These are phyloP conservation scores for Prolemur simus DNA, from an alignment of 2,113 vertebrate genomes.

Conservation along the genomic window DNA sequence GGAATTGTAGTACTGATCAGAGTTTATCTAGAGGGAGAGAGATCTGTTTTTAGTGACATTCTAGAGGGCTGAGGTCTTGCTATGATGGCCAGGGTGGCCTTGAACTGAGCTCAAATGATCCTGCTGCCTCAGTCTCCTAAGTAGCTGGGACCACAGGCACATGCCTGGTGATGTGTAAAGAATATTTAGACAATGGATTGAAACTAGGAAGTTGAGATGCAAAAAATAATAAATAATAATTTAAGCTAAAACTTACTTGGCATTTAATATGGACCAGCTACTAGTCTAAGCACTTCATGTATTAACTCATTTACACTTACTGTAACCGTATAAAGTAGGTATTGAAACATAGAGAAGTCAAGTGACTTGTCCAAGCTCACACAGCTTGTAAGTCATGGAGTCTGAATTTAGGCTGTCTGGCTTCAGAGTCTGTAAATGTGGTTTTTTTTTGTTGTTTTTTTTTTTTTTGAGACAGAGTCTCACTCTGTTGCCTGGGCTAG, in stretches of 20 bases:
- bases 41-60: not conserved
- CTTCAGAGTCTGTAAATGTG: not conserved
- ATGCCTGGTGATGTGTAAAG: not conserved
- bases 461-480: too few relatives aligned
- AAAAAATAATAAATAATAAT: not conserved
- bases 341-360: not conserved
- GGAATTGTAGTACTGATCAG: not conserved
- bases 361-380: not conserved
- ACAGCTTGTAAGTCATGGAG: not conserved
- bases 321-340: not conserved
- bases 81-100: too few relatives aligned
- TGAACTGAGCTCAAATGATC: too few relatives aligned
- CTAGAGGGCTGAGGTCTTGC: not conserved
- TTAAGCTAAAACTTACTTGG: not conserved
- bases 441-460: too few relatives aligned
- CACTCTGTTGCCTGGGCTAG: too few relatives aligned
- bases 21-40: not conserved
- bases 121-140: too few relatives aligned
- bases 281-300: not conserved
- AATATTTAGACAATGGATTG: not conserved
- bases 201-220: not conserved
- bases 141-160: too few relatives aligned
- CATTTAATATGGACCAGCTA: not conserved
- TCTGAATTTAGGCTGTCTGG: not conserved
- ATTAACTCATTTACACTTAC: not conserved